Base-by-base conservation (phyloP, 2,113 vertebrate species). In the Papio anubis region DNA sequence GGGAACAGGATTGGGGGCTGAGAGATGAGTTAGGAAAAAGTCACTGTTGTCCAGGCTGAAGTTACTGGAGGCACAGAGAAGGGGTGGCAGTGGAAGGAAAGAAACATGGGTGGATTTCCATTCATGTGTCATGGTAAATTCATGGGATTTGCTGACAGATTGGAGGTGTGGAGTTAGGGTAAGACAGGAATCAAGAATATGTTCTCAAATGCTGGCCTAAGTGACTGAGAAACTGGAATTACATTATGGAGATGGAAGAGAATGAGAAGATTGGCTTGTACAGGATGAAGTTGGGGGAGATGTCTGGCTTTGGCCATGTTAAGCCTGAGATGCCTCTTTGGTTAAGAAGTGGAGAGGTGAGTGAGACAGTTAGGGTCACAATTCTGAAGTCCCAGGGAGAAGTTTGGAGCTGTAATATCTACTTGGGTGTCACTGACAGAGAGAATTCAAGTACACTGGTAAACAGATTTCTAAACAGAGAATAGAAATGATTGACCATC, bases 101-200 rank as follows among this genome's bases (percentile, higher is more conserved):
- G 52, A 25, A 43, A 11, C 0, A 1, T 4, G 30, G 0, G 0
- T 27, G 52, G 52, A 3, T 27, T 82, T 87, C 48, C 1, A 1
- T 17, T 38, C 23, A 5, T 3, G 7, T 8, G 1, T 3, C 11
- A 30, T 73, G 23, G 1, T 4, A 21, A 50, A 21, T n/a, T 59
- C 30, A 1, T 20, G 12, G 48, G 4, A 38, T 61, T 40, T 55
- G 40, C 32, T 92, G 68, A 72, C 17, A 27, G 20, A 18, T 52
- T 21, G 10, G 38, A 72, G 20, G 3, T 57, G 18, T 27, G 18
- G n/a, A 18, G 21, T 81, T 55, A 64, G 45, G 21, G 30, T 81
- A 91, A 75, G 18, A 81, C 27, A 72, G 13, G 8, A 93, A 66
- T 57, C n/a, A 57, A 64, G 50, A 73, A 3, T n/a, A 16, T 25